Percentiles rank a stretch among this genome's conserved stretches.
Evolutionary conservation across 35 echinoderm and acorn worm species (phyloP).

Genomic region (Holothuria glaberrima): DNA sequence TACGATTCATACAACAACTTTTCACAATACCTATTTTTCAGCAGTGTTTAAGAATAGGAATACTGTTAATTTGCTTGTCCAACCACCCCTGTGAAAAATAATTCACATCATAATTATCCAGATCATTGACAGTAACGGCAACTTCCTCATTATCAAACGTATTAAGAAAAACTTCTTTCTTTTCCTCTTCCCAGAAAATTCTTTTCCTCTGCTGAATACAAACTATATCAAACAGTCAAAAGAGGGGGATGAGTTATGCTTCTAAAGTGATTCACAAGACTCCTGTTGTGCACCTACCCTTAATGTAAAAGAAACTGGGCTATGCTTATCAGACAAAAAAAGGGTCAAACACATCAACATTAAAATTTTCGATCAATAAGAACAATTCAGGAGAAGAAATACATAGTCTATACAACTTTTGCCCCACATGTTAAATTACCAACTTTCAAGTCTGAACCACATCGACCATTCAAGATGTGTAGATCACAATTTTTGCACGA

Average conservation of each 20-base stretch:
- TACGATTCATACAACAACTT: conserved; percentile 6
- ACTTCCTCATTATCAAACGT: too few relatives aligned
- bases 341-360: conserved; percentile 5
- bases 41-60: background rate
- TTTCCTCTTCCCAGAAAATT: background rate
- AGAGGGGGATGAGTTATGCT: background rate
- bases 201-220: background rate
- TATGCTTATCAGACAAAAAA: conserved; percentile 12
- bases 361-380: too few relatives aligned
- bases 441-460: background rate
- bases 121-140: too few relatives aligned
- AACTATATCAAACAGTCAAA: background rate
- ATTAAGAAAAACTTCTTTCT: background rate
- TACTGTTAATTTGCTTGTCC: background rate
- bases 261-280: background rate
- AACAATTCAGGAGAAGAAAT: background rate
- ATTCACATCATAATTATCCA: too few relatives aligned
- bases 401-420: conserved; percentile 10
- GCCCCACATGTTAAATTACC: background rate
- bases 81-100: conserved; percentile 6
- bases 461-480: background rate
- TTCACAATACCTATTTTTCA: conserved; percentile 1
- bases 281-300: background rate
- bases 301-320: background rate
- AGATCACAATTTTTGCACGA: conserved; percentile 10